Base-by-base conservation (phyloP, 1,140 invertebrate species). In the Subanguina moxae region DNA sequence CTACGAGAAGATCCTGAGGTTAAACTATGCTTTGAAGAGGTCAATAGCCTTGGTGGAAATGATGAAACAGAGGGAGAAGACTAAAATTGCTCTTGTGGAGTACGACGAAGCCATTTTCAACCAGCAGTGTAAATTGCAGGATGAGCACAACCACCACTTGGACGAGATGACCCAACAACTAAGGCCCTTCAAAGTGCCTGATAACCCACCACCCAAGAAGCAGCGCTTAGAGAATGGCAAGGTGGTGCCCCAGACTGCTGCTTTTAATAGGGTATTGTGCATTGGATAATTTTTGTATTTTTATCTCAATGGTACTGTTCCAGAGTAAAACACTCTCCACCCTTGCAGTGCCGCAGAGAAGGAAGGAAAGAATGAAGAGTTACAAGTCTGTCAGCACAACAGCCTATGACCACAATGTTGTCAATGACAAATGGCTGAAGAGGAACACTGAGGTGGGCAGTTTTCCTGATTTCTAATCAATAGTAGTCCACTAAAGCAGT, bases 1-100 rank as follows among this genome's bases (percentile, higher is more conserved):
- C 11, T 38, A 71, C 43, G 69, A 71, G 52, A 73, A 71, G 38
- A 74, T 71, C 56, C 69, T 71, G 28, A 52, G 61, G 38, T n/a
- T 71, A 23, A 72, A 71, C 56, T 65, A 59, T 42, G 61, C 66
- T 11, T 57, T 71, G 71, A 71, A 71, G 45, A 30, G 61, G 17
- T 71, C 69, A 21, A 70, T 71, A 21, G 67, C 56, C 23, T 46
- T 71, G 28, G 48, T 48, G 21, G 66, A 43, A 11, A 30, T 48
- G 21, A 28, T 71, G 21, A 25, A 32, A 30, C 67, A 71, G 28
- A 28, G 69, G 17, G 69, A 71, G 42, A 71, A 71, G 42, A 28
- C 61, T 19, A 71, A 71, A 57, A 25, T 74, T 30, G 58, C 42
- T 15, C 27, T 63, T 17, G 59, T 71, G 21, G 69, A 72, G n/a